phyloP scores from a whole-genome alignment of 2,888 invertebrate species.

The Parnassius smintheus region DNA sequence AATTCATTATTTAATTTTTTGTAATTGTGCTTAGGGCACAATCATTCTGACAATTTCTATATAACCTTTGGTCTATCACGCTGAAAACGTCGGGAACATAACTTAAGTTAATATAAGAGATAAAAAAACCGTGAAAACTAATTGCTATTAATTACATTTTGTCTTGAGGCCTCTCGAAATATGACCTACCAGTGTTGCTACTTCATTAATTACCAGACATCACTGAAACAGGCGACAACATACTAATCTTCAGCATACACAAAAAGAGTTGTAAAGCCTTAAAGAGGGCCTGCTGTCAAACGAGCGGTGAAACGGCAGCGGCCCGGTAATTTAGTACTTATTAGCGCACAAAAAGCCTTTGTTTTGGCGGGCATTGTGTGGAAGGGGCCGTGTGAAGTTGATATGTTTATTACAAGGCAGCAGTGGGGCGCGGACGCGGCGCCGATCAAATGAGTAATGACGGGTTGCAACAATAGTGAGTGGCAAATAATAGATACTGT shows the following conservation, averaged over 20 bases:
- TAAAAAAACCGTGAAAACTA: no score
- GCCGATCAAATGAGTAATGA: constrained; percentile 34
- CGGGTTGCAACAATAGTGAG: constrained; percentile 28
- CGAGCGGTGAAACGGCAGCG: constrained; percentile 34
- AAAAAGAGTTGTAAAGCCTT: constrained; percentile 14
- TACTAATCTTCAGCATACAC: constrained; percentile 1
- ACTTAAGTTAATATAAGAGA: no score
- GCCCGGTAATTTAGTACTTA: constrained; percentile 50
- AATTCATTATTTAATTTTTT: no score
- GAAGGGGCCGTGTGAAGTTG: constrained; percentile 54
- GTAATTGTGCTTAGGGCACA: no score
- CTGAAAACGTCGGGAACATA: no score
- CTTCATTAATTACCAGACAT: background rate
- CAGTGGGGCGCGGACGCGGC: constrained; percentile 36
- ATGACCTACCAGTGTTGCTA: background rate
- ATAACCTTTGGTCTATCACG: no score
- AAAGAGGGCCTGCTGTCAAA: constrained; percentile 23
- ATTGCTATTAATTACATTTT: no score
- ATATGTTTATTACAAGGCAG: constrained; percentile 63
- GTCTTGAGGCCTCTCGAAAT: background rate
- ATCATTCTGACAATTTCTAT: no score
- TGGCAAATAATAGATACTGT: background rate
- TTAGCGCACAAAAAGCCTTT: constrained; percentile 56
- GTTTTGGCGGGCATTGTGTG: constrained; percentile 53
- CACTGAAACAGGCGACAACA: background rate